A percentile compares a stretch with the other conserved stretches of the same genome.
Evolutionary conservation across 2,888 invertebrate genomes (phyloP).

Genomic region (Laothoe populi): DNA sequence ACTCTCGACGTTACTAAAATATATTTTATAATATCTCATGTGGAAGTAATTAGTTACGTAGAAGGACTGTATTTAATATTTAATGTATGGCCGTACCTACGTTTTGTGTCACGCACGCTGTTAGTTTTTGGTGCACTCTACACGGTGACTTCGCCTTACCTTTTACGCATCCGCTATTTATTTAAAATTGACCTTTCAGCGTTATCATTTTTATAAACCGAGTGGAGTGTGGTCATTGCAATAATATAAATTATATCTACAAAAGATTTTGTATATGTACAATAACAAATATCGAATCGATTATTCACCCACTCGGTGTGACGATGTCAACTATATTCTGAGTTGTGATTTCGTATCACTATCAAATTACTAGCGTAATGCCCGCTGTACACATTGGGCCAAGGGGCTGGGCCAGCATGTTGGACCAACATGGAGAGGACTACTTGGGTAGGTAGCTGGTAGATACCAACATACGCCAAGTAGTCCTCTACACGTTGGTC

Average conservation of each 20-base stretch:
- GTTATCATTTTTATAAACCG: neutral
- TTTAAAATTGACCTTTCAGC: neutral
- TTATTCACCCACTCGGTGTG: neutral
- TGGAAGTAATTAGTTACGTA: constrained; percentile 67
- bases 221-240: constrained; percentile 9
- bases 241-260: neutral
- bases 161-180: constrained; percentile 1
- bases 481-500: no score
- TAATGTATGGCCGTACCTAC: constrained; percentile 55
- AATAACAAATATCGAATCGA: neutral
- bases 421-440: no score
- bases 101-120: constrained; percentile 38
- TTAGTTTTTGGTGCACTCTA: constrained; percentile 24
- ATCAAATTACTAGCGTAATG: constrained; percentile 66
- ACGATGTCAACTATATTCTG: neutral
- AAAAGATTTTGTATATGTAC: neutral
- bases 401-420: no score
- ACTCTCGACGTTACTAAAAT: constrained; percentile 75
- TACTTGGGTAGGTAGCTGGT: no score
- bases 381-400: no score
- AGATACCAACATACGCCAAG: no score
- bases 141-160: constrained; percentile 33
- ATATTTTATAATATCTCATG: constrained; percentile 75
- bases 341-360: constrained; percentile 13
- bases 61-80: constrained; percentile 62